Evolutionary conservation across 2,113 vertebrate species (phyloP).

Genomic region (Oxygymnocypris stewartii): DNA sequence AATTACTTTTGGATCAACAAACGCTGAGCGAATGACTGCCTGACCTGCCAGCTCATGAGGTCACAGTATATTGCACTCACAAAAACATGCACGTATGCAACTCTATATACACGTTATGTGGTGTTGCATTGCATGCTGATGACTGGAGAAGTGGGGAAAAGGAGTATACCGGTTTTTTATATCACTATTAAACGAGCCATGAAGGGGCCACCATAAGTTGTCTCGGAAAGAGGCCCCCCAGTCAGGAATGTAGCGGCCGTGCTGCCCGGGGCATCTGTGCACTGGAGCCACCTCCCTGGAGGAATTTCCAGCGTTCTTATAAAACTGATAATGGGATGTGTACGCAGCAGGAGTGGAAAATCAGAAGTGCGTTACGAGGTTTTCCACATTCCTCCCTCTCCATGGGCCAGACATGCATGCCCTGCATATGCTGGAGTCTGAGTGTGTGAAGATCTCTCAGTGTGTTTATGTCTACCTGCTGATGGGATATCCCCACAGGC

Average conservation of each 20-base stretch:
- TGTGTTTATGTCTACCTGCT: conserved; percentile 25
- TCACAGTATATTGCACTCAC: conserved; percentile 16
- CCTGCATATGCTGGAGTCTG: conserved; percentile 57
- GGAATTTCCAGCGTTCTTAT: conserved; percentile 77
- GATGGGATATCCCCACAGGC: conserved; percentile 27
- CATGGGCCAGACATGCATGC: conserved; percentile 55
- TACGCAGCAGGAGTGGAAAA: conserved; percentile 79
- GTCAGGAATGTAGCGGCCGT: conserved; percentile 38
- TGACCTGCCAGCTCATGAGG: conserved; percentile 38
- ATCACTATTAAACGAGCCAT: conserved; percentile 53
- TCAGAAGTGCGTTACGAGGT: conserved; percentile 76
- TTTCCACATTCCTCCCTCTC: conserved; percentile 62
- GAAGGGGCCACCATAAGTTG: conserved; percentile 49
- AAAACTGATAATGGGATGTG: conserved; percentile 80
- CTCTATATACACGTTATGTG: conserved; percentile 20
- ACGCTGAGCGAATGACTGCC: conserved; percentile 11
- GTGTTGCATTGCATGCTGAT: conserved; percentile 6
- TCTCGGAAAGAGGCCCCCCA: conserved; percentile 45
- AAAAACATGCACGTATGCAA: conserved; percentile 15
- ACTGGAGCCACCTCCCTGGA: conserved; percentile 58
- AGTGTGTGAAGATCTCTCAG: conserved; percentile 31
- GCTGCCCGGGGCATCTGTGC: conserved; percentile 37
- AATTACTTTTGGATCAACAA: conserved; percentile 39
- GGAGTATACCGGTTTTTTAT: conserved; percentile 55
- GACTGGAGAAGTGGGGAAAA: neutral